Conservation (phyloP, 2,888 invertebrate species). For the Eumerus sabulonum region DNA sequence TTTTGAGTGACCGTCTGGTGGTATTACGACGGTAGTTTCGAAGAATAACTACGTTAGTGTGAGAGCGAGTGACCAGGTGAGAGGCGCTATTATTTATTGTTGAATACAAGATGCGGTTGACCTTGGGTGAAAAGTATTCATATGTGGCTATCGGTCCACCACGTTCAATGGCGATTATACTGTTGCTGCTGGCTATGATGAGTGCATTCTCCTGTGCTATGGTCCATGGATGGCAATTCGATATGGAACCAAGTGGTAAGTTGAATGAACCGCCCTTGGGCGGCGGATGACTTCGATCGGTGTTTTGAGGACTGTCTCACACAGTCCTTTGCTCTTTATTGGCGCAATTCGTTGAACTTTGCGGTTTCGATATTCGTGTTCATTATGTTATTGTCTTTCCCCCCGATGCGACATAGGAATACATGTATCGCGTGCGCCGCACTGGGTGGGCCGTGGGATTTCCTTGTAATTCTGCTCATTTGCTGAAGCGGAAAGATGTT, state of each 20-base stretch:
- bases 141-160: background rate
- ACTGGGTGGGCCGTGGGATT: no score
- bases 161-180: conserved; percentile 5
- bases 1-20: background rate
- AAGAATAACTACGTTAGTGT: background rate
- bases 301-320: background rate
- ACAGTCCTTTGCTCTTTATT: background rate
- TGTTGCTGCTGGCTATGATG: conserved; percentile 16
- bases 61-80: conserved; percentile 20
- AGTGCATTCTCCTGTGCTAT: conserved; percentile 3
- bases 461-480: no score
- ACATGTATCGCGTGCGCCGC: no score
- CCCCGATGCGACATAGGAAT: background rate
- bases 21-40: background rate
- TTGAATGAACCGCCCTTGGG: background rate
- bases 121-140: conserved; percentile 18
- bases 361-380: background rate
- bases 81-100: conserved; percentile 1
- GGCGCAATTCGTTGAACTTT: background rate
- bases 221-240: conserved; percentile 26
- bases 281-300: background rate
- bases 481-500: no score
- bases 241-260: conserved; percentile 15
- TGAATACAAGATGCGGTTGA: conserved; percentile 8
- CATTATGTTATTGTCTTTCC: no score